Percentiles rank a stretch among this genome's conserved stretches.
Conservation (phyloP, 1,140 invertebrate genomes). For the Drosophila lacertosa region DNA sequence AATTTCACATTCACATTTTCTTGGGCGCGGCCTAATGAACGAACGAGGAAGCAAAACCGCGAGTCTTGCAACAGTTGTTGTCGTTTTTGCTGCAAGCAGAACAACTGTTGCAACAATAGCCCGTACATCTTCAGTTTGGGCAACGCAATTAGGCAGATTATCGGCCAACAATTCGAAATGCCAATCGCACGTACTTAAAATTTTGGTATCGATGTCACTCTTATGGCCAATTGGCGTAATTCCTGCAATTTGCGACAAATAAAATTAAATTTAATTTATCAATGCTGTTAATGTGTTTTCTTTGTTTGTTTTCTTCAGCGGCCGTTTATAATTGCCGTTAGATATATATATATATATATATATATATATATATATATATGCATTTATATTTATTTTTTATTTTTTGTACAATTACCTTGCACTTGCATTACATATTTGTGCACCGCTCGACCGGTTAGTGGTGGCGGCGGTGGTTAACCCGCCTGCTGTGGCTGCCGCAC, state of each 20-base stretch:
- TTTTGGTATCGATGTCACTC: conserved; percentile 35
- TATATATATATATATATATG: background rate
- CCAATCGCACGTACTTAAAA: conserved; percentile 4
- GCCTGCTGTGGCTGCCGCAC: conserved; percentile 27
- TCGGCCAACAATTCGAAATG: background rate
- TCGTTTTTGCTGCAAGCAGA: conserved; percentile 20
- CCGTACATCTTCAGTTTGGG: background rate
- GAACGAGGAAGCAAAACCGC: conserved; percentile 30
- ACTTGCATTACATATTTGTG: conserved; percentile 61
- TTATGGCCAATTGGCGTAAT: conserved; percentile 31
- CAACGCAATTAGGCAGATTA: conserved; percentile 20
- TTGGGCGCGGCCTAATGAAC: conserved; percentile 24
- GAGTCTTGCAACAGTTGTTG: conserved; percentile 15
- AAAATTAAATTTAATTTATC: conserved; percentile 15
- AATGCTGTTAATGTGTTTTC: conserved; percentile 3
- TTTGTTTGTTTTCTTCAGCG: conserved; percentile 21
- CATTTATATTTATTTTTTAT: conserved; percentile 3
- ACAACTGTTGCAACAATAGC: background rate
- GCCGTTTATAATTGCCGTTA: conserved; percentile 11
- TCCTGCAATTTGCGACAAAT: conserved; percentile 8
- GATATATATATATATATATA: background rate
- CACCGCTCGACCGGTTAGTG: conserved; percentile 51
- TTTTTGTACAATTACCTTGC: conserved; percentile 70
- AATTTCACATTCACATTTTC: conserved; percentile 30
- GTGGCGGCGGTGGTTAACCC: conserved; percentile 65